Evolutionary conservation across 2,888 invertebrate species (phyloP).

Genomic region (Apodemia mormo): DNA sequence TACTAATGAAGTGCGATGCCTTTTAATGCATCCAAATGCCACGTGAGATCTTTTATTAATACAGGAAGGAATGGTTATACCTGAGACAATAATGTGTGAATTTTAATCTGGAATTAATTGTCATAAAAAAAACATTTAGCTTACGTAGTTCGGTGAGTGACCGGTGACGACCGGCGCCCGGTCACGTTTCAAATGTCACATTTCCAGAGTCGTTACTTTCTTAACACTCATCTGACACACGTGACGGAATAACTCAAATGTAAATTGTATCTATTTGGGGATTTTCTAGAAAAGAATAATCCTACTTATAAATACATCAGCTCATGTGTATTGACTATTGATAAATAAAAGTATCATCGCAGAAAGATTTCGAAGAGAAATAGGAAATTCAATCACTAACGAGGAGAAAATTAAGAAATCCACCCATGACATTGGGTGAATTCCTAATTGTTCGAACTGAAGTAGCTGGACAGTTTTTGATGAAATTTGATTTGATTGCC

Average conservation of each 20-base stretch:
- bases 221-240: conserved; percentile 6
- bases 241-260: conserved; percentile 1
- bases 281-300: background rate
- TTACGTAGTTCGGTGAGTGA: conserved; percentile 51
- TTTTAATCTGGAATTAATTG: conserved; percentile 18
- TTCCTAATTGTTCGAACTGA: no score
- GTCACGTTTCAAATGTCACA: conserved; percentile 22
- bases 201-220: conserved; percentile 7
- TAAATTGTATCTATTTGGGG: background rate
- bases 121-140: conserved; percentile 3
- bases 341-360: no score
- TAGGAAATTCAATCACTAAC: no score
- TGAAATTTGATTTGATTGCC: no score
- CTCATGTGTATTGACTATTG: no score
- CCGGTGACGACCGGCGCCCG: conserved; percentile 40
- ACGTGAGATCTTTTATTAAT: conserved; percentile 15
- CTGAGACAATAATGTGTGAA: conserved; percentile 12
- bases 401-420: no score
- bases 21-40: conserved; percentile 9
- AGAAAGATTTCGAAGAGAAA: no score
- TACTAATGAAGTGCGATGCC: background rate
- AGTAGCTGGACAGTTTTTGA: no score
- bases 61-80: conserved; percentile 10
- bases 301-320: no score
- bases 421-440: no score